Evolutionary conservation across 2,113 vertebrate species (phyloP).

Genomic region (Atrichornis clamosus): DNA sequence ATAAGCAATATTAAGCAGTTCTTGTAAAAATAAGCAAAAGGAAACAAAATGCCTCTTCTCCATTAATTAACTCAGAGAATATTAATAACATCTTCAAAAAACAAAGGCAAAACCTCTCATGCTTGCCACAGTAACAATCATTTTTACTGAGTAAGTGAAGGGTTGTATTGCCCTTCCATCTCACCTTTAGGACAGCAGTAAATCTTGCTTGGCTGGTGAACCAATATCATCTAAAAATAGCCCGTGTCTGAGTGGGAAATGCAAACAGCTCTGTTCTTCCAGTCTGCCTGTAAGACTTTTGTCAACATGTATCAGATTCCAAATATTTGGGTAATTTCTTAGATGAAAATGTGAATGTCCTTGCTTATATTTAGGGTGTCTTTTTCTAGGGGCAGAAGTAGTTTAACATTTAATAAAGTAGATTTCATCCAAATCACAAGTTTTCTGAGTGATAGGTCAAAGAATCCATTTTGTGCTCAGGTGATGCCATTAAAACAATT

Average conservation of each 20-base stretch:
- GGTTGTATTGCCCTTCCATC: neutral
- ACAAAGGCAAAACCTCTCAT: neutral
- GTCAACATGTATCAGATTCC: neutral
- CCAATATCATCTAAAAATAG: conserved; percentile 37
- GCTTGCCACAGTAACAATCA: neutral
- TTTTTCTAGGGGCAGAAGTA: neutral
- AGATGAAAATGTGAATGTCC: neutral
- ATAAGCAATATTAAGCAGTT: neutral
- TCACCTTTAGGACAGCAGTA: conserved; percentile 21
- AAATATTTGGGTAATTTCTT: neutral
- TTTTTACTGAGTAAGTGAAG: neutral
- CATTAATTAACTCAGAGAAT: neutral
- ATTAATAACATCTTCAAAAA: neutral
- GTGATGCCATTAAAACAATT: neutral
- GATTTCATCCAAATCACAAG: neutral
- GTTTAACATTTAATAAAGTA: neutral
- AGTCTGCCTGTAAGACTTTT: neutral
- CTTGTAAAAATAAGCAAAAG: neutral
- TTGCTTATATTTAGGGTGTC: neutral
- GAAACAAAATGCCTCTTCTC: neutral
- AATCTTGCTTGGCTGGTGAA: neutral
- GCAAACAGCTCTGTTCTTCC: neutral
- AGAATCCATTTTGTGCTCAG: neutral
- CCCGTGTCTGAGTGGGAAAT: neutral
- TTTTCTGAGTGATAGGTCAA: neutral